These are phyloP conservation scores for Denticeps clupeoides DNA, from an alignment of 2,797 vertebrate species.

Conservation along the genomic window DNA sequence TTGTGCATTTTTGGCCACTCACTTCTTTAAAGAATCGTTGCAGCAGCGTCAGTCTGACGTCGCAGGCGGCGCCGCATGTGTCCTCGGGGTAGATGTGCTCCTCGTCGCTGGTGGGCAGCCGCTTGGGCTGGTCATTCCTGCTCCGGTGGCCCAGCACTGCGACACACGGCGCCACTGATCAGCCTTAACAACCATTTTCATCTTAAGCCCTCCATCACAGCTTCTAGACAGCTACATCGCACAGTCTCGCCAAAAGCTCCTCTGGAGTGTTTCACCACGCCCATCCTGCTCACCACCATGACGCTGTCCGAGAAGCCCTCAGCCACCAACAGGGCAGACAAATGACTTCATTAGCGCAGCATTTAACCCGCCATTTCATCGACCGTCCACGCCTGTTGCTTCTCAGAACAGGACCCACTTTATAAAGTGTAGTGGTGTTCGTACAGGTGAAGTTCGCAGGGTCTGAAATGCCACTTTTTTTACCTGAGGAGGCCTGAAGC, in stretches of 20 bases:
- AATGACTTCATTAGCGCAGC: no score
- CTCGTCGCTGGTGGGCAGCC: slow-evolving; percentile 81
- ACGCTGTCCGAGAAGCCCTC: no score
- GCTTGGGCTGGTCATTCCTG: slow-evolving; percentile 75
- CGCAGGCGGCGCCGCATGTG: slow-evolving; percentile 82
- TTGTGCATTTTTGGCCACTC: slow-evolving; percentile 30
- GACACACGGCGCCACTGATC: slow-evolving; percentile 24
- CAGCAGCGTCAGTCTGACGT: slow-evolving; percentile 79
- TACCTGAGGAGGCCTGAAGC: slow-evolving; percentile 94
- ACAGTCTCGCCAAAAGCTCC: no score
- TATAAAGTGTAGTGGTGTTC: neutral
- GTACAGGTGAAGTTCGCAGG: no score
- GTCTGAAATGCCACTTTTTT: no score
- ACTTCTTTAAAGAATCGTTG: slow-evolving; percentile 94
- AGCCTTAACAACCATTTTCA: neutral
- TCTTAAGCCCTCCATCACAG: neutral
- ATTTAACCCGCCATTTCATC: no score
- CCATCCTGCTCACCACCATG: no score
- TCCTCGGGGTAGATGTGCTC: slow-evolving; percentile 87
- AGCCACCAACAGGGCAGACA: no score
- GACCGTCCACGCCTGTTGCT: no score
- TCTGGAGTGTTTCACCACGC: no score
- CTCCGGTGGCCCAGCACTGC: slow-evolving; percentile 89
- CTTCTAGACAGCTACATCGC: no score
- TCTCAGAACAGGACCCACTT: neutral